Evolutionary conservation across 2,797 vertebrate species (phyloP), one percentile per base, ranked within the genome.

Genomic region (Protosalanx chinensis): DNA sequence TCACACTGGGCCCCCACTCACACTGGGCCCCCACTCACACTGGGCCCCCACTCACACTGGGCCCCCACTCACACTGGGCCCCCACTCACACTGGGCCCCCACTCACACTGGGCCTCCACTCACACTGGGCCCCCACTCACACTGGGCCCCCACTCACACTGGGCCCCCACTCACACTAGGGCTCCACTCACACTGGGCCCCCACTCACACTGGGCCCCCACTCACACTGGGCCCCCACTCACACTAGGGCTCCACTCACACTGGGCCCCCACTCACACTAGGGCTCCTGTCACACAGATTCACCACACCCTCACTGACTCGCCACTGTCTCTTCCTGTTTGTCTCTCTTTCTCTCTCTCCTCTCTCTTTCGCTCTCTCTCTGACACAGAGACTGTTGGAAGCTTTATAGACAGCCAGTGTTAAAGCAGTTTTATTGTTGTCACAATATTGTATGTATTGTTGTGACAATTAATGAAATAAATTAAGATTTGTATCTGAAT

Each of bases 261-360:
- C 23, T 76, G 78, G 81, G 76, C 79, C 68, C 75, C 82, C 76
- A 71, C 82, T 82, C 86, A 80, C 72, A 74, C 84, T 83, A 27
- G 86, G 75, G 82, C 72, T 80, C 78, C 89, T 89, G 91, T 92
- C 91, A 91, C 82, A 87, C 84, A 91, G 81, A 93, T 91, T 91
- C 85, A 89, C 87, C 88, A 89, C 85, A 86, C 81, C 80, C 68
- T 80, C 79, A 80, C 72, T 58, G 80, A 72, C 64, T 74, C 20
- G 72, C 84, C 23, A n/a, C 23, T 57, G 59, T 30, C 59, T 18
- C 51, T 80, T 81, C 10, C 37, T 41, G 8, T 41, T 8, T 41
- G 37, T 41, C 8, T 3, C 12, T 12, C 37, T 41, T 8, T 8
- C 35, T 37, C 35, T 8, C 6, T 37, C 35, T 37, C 6, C 35